Base-by-base conservation (phyloP, 2,797 vertebrate genomes). In the Gymnoscopelus microlampas region DNA sequence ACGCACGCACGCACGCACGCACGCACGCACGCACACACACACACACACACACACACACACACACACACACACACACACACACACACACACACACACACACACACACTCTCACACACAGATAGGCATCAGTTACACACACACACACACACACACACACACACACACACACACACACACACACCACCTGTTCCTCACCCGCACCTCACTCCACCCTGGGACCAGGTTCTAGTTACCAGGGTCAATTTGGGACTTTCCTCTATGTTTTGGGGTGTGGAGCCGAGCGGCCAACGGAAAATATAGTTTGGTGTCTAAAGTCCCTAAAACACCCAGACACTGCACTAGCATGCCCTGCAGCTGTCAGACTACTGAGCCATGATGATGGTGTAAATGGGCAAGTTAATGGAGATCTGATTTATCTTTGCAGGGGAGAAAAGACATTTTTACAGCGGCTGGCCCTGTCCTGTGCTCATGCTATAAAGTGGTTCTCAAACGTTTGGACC, bases 221-320 rank as follows among this genome's bases (percentile, higher is more conserved):
- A 74, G 76, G 70, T 71, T 93, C 74, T 80, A 57, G 84, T 92
- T 92, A 91, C 90, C 82, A 86, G 88, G 94, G 93, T 87, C 89
- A 91, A 87, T 95, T 94, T 94, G 93, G 94, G 92, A 94, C 93
- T 95, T 95, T 95, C 94, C 93, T 91, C 63, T 74, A 83, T 82
- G 49, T 81, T 81, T 69, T 79, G 60, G 87, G 77, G 85, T 87
- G 82, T 83, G 78, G 80, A 86, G 66, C 57, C 26, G 3, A 29
- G 26, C 3, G 39, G 78, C 71, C 86, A 93, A 93, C 79, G 39
- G 90, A 91, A 90, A 88, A 63, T 82, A 29, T 76, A 80, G 73
- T 68, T 82, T 39, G 64, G 44, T 69, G 84, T 85, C 74, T 94
- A 93, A 94, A 95, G 92, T 94, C 91, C 92, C 92, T 88, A 92